Evolutionary conservation across 1,140 invertebrate species (phyloP).

Genomic region (Parasteatoda tepidariorum): DNA sequence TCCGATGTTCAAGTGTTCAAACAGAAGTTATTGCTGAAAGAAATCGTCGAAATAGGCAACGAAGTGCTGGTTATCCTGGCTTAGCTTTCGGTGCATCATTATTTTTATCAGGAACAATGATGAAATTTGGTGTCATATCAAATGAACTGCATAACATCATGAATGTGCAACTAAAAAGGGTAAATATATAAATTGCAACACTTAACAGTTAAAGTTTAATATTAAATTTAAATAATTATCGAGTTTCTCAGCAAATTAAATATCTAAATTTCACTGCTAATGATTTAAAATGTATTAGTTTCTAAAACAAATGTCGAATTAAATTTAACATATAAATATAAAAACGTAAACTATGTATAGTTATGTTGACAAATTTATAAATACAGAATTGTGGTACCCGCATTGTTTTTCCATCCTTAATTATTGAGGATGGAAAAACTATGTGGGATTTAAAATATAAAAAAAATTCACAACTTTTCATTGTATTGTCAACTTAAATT

Average conservation of each 20-base stretch:
- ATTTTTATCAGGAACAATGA: slow-evolving; percentile 96
- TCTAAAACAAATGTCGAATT: too few relatives aligned
- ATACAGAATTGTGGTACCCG: too few relatives aligned
- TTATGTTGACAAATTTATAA: too few relatives aligned
- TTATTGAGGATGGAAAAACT: too few relatives aligned
- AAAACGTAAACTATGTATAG: too few relatives aligned
- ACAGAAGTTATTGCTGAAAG: slow-evolving; percentile 86
- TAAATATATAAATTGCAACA: too few relatives aligned
- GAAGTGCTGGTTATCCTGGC: slow-evolving; percentile 91
- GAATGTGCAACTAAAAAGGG: slow-evolving; percentile 95
- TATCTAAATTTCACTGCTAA: background rate
- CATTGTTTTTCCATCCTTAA: too few relatives aligned
- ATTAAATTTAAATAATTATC: background rate
- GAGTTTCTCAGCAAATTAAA: background rate
- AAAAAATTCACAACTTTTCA: too few relatives aligned
- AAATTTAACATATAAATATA: too few relatives aligned
- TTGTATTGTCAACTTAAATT: too few relatives aligned
- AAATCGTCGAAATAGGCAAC: slow-evolving; percentile 72
- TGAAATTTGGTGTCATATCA: slow-evolving; percentile 96
- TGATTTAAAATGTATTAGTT: background rate
- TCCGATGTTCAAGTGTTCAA: slow-evolving; percentile 87
- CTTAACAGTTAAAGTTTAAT: background rate
- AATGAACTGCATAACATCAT: slow-evolving; percentile 98
- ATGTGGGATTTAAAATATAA: too few relatives aligned
- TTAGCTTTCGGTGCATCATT: slow-evolving; percentile 89